A percentile compares a stretch with the other conserved stretches of the same genome.
These are phyloP conservation scores for Dasysyrphus tricinctus DNA, from an alignment of 2,888 invertebrate genomes.

Conservation along the genomic window DNA sequence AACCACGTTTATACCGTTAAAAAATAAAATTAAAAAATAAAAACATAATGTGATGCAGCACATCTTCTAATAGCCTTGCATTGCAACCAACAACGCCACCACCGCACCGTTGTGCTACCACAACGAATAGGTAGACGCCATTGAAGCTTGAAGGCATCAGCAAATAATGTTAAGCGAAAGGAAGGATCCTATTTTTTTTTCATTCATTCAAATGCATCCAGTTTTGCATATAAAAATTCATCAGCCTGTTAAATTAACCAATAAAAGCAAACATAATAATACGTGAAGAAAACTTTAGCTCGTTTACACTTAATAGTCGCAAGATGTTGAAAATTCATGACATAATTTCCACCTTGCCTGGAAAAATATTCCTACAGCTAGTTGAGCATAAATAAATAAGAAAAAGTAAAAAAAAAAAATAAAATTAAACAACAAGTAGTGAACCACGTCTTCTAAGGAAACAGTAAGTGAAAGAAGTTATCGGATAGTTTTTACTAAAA, in stretches of 20 bases:
- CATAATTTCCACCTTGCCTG: constrained; percentile 66
- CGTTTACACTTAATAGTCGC: constrained; percentile 78
- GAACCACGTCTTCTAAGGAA: constrained; percentile 4
- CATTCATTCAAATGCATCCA: constrained; percentile 34
- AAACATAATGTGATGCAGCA: not conserved
- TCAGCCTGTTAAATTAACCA: constrained; percentile 71
- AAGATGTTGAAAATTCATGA: constrained; percentile 77
- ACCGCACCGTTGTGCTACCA: not conserved
- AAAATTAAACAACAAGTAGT: not conserved
- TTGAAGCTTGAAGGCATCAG: not conserved
- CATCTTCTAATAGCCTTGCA: constrained; percentile 1
- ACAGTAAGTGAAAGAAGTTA: not conserved
- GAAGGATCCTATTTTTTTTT: not conserved
- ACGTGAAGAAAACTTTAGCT: constrained; percentile 69
- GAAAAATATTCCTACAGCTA: constrained; percentile 68
- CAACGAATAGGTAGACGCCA: too few relatives aligned
- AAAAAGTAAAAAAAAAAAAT: not conserved
- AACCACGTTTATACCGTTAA: not conserved
- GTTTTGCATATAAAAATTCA: constrained; percentile 70
- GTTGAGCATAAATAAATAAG: constrained; percentile 64
- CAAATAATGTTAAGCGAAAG: not conserved
- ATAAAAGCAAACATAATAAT: constrained; percentile 70
- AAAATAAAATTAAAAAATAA: not conserved
- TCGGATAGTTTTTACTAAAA: not conserved
- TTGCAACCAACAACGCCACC: not conserved